Conservation (phyloP, 2,113 vertebrate species). For the Melozone crissalis region DNA sequence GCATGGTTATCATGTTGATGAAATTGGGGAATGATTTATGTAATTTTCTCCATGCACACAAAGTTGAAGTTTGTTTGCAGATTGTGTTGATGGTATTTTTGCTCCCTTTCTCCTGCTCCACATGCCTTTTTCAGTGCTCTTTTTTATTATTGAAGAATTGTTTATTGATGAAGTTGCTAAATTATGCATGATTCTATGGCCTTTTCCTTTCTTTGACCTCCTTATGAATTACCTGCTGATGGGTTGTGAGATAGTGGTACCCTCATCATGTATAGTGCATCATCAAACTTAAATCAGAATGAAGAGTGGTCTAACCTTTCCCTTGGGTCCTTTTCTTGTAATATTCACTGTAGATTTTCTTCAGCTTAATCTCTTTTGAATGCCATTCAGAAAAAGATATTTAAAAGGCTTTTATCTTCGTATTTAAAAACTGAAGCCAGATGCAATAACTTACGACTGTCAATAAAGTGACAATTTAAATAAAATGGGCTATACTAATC, state of each 20-base stretch:
- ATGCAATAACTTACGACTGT: neutral
- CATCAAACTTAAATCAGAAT: slow-evolving; percentile 42
- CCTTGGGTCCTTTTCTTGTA: neutral
- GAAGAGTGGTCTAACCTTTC: neutral
- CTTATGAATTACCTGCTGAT: slow-evolving; percentile 34
- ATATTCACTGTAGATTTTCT: neutral
- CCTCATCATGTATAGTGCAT: slow-evolving; percentile 25
- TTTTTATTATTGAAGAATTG: slow-evolving; percentile 47
- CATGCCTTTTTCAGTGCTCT: neutral
- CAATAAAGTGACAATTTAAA: neutral
- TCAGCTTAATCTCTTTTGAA: neutral
- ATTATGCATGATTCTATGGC: slow-evolving; percentile 42
- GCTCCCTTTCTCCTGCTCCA: neutral
- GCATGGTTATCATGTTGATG: neutral
- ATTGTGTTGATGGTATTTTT: neutral
- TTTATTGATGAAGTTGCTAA: slow-evolving; percentile 50
- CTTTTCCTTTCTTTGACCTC: slow-evolving; percentile 47
- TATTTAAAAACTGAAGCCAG: neutral
- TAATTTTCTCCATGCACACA: neutral
- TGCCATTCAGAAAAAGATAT: neutral
- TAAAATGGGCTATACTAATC: neutral
- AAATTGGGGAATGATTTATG: neutral
- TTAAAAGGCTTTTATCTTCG: neutral
- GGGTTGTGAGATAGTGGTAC: slow-evolving; percentile 9
- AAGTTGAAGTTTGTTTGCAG: neutral